Evolutionary conservation across 2,888 invertebrate genomes (phyloP).

Genomic region (Mythimna ferrago): DNA sequence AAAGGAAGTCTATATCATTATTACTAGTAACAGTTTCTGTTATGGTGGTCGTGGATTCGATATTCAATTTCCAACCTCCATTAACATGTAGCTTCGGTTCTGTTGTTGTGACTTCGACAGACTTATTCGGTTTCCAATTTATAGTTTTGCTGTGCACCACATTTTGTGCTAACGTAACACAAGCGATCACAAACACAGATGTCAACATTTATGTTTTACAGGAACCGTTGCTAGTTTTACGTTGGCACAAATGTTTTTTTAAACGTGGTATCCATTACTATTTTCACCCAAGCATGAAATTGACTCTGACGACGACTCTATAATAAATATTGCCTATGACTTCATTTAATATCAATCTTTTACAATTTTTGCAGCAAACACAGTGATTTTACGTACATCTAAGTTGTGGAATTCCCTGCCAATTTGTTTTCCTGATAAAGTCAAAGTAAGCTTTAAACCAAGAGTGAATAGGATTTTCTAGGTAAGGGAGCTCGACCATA

Average conservation of each 20-base stretch:
- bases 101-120: neutral
- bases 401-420: too few relatives aligned
- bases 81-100: too few relatives aligned
- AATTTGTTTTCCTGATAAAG: too few relatives aligned
- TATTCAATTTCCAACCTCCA: too few relatives aligned
- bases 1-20: too few relatives aligned
- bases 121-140: neutral
- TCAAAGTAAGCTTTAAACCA: too few relatives aligned
- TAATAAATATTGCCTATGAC: neutral
- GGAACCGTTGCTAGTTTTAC: neutral
- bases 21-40: too few relatives aligned
- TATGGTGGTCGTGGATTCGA: too few relatives aligned
- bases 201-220: slow-evolving; percentile 24
- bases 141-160: neutral
- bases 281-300: slow-evolving; percentile 36
- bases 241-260: neutral
- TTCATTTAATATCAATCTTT: neutral
- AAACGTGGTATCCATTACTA: slow-evolving; percentile 19
- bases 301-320: neutral
- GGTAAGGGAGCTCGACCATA: too few relatives aligned
- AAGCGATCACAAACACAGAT: neutral
- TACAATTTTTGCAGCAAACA: neutral
- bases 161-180: slow-evolving; percentile 8
- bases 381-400: neutral
- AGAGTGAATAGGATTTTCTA: too few relatives aligned